Evolutionary conservation across 2,888 invertebrate species (phyloP), one percentile per base, ranked within the genome.

Genomic region (Argynnis bischoffii): DNA sequence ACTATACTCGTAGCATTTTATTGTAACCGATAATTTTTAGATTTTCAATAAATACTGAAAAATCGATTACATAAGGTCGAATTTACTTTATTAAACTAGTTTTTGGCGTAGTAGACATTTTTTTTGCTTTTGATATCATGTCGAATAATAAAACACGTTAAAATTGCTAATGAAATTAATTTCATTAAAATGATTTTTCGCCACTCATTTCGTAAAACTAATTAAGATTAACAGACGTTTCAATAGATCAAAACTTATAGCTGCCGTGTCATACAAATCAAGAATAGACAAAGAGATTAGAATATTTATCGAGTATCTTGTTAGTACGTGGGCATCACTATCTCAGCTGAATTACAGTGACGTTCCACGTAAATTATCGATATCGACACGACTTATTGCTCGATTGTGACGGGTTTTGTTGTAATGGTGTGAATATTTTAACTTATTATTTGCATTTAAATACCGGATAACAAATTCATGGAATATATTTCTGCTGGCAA

Each of bases 321-420:
- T 86, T 84, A 81, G 79, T 79, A 88, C 88, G 90, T 89, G 90
- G 90, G 90, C 92, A 91, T 87, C 91, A 89, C 90, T 92, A 90
- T 86, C 87, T 78, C 79, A 79, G 85, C 84, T 90, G 92, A 92
- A 90, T 91, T 92, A 90, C 89, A 88, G 86, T 86, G 91, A 89
- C 88, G 90, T 80, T 77, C 79, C 73, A 73, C 82, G 82, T 90
- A 89, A 92, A 77, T 90, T 91, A 92, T 90, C 89, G 89, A 90
- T 88, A 86, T 83, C 81, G 82, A 81, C 77, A 72, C 76, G 11
- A 41, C 11, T 69, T 26, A 48, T 75, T 71, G 72, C 74, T 73
- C 77, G 80, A 78, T 78, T 78, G 79, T 76, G 75, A 78, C 81
- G 78, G 77, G 78, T 78, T 78, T 78, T 76, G 80, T 82, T 73